Evolutionary conservation across 2,888 invertebrate species (phyloP).

Genomic region (Oithona nana): DNA sequence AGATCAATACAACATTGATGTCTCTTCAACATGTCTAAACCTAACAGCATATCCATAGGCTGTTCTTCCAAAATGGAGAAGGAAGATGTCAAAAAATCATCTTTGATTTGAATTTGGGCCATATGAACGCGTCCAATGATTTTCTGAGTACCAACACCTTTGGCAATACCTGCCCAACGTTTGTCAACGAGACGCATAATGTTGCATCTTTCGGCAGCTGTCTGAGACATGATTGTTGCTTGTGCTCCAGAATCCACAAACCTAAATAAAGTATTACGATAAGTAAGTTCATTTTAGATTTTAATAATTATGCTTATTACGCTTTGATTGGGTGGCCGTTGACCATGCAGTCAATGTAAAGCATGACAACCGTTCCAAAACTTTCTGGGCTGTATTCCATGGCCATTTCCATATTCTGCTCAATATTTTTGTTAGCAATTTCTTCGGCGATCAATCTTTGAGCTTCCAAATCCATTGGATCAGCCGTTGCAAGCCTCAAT

Average conservation of each 20-base stretch:
- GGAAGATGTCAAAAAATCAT: slow-evolving; percentile 78
- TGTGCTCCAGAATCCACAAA: slow-evolving; percentile 96
- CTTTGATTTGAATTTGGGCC: slow-evolving; percentile 88
- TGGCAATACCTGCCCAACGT: slow-evolving; percentile 87
- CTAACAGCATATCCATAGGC: slow-evolving; percentile 94
- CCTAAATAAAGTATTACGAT: too few relatives aligned
- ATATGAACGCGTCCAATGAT: slow-evolving; percentile 93
- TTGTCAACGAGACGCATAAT: slow-evolving; percentile 74
- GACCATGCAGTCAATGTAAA: slow-evolving; percentile 88
- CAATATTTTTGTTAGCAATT: slow-evolving; percentile 50
- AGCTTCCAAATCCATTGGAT: slow-evolving; percentile 87
- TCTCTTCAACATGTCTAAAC: slow-evolving; percentile 87
- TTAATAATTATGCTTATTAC: not conserved
- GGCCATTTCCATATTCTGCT: slow-evolving; percentile 94
- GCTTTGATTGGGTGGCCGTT: slow-evolving; percentile 94
- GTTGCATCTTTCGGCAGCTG: slow-evolving; percentile 65
- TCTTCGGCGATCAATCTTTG: slow-evolving; percentile 69
- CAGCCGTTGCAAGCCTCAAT: slow-evolving; percentile 69
- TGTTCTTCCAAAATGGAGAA: slow-evolving; percentile 92
- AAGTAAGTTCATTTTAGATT: too few relatives aligned
- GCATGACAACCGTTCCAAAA: slow-evolving; percentile 92
- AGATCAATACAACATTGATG: slow-evolving; percentile 93
- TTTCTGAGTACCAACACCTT: slow-evolving; percentile 88
- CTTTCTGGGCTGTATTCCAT: slow-evolving; percentile 97
- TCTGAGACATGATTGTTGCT: slow-evolving; percentile 81